Evolutionary conservation across 2,888 invertebrate species (phyloP), one percentile per base, ranked within the genome.

Genomic region (Tenthredo livida): DNA sequence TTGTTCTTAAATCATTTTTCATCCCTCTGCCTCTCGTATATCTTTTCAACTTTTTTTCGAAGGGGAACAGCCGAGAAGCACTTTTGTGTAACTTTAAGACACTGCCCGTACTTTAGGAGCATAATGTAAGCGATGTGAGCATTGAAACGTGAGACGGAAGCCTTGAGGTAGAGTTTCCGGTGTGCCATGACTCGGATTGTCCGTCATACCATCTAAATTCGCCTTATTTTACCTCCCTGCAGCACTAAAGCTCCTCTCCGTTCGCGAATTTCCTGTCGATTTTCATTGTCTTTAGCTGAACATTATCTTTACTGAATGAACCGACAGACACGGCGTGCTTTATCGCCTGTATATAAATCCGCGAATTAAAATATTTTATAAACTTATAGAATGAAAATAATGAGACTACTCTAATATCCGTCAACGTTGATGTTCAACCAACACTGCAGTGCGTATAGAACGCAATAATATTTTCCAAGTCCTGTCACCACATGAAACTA

Each of bases 31-130:
- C 2, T 10, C 15, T 40, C n/a, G 33, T 58, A 9, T 65, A n/a
- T 65, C 21, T 82, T 65, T 82, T 43, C 2, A 5, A n/a, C 25
- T 65, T 33, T 33, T 21, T 25, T 65, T 21, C 15, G n/a, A 21
- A 61, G 65, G 43, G 10, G 65, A 65, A 82, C 37, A 65, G 21
- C 47, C 43, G 65, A 82, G 82, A 82, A 82, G 82, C 82, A 82
- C 82, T 82, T 54, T 82, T 82, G 83, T 70, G 83, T 65, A 67
- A 83, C 67, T 83, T 67, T 67, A 83, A 70, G 47, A 65, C 83
- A 67, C 47, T 83, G 83, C 67, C 47, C 47, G 58, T 61, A 67
- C 29, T 43, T 47, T 83, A 47, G 47, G 6, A 70, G 70, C 83
- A 70, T 83, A 50, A 47, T 70, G 83, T 61, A 70, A 67, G 83